Evolutionary conservation across 1,140 invertebrate genomes (phyloP), one percentile per base, ranked within the genome.

Genomic region (Hycleus cichorii): DNA sequence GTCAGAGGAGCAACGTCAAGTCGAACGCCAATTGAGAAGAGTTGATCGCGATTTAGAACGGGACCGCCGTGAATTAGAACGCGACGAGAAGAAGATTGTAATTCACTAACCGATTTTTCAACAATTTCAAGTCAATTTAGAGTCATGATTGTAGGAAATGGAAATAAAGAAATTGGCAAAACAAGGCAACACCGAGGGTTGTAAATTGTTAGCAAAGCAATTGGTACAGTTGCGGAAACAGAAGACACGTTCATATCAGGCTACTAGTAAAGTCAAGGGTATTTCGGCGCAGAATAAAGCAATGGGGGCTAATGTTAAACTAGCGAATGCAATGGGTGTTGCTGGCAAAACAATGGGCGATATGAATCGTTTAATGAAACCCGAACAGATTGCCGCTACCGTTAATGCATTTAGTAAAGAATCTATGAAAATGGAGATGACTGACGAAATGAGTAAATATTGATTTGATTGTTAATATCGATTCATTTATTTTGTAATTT

Each of bases 131-230:
- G 58, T 50, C 51, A 58, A 75, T 78, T 8, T 66, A 91, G 86
- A 88, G 18, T 18, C 18, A 18, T 18, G 18, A 18, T 18, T 18
- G 18, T 18, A 18, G 18, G 18, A 93, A 81, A 72, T 84, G 69
- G 91, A 95, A 75, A 95, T 95, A 48, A 93, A 91, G 69, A 90
- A 91, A 68, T 80, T 88, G 71, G 93, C 92, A 12, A 89, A 89
- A 71, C 80, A 87, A 72, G 91, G 91, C 10, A 90, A 95, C 68
- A 90, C 89, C 69, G 87, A 92, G 70, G 90, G 85, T 3, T 87
- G 86, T 65, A 83, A 82, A 66, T 79, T 93, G 56, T 76, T 95
- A 56, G 93, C 93, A 5, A 95, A 95, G 76, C 92, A 96, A 73
- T 74, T 97, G 40, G 82, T 96, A 1, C 84, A 90, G 66, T 69